These are phyloP conservation scores for Crotalus tigris DNA, from an alignment of 2,113 vertebrate genomes.

Conservation along the genomic window DNA sequence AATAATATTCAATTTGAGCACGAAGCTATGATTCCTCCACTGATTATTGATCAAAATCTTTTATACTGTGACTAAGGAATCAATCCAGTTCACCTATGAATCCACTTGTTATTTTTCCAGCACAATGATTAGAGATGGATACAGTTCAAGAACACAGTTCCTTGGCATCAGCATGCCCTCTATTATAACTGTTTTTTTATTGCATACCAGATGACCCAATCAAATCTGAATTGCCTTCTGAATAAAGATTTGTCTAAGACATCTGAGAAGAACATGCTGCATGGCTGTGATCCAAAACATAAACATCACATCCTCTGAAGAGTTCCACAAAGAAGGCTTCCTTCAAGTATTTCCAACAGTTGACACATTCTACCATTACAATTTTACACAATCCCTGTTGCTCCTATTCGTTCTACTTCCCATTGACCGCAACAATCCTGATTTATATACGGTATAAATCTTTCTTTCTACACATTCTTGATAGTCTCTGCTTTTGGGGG, in stretches of 20 bases:
- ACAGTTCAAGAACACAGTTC: background rate
- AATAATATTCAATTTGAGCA: background rate
- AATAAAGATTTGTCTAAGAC: background rate
- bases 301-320: background rate
- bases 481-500: background rate
- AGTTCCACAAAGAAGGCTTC: background rate
- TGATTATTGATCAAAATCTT: background rate
- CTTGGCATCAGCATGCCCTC: background rate
- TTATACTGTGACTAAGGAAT: background rate
- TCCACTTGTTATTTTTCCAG: background rate
- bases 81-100: background rate
- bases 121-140: background rate
- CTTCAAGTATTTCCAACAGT: too few relatives aligned
- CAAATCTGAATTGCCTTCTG: background rate
- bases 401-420: background rate
- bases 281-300: background rate
- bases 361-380: background rate
- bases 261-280: background rate
- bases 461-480: background rate
- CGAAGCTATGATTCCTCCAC: background rate
- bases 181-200: background rate
- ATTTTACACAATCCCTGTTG: background rate
- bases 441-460: background rate
- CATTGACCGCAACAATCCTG: background rate
- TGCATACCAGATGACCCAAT: background rate